Base-by-base conservation (phyloP, 2,888 invertebrate genomes). In the Pediacus dermestoides region DNA sequence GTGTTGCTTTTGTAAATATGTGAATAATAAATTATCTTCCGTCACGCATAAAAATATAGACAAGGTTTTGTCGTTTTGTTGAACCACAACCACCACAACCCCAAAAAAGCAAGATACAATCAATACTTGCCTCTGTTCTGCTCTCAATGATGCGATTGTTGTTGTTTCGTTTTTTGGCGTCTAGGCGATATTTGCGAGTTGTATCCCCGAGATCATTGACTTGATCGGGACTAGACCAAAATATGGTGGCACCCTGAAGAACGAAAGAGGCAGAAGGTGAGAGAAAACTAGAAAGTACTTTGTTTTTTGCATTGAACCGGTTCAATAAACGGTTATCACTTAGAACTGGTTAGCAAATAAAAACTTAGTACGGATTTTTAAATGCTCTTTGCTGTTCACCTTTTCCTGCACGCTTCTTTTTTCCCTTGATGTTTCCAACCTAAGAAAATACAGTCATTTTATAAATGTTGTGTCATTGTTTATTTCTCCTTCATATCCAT, bases 201-300 rank as follows among this genome's bases (percentile, higher is more conserved):
- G 95, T 87, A 95, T 99, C 80, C 97, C 97, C 77, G 97, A 99
- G 88, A 97, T 99, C 80, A 95, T 95, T 81, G 97, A 99, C 85
- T 91, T 99, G 85, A 91, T 99, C 82, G 96, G 97, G 78, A 93
- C 93, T 82, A 90, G 96, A 81, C 94, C 96, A 81, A 96, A 97
- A 84, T 99, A 99, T 82, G 95, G 95, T 79, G 97, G 97, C 78
- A 92, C 95, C 76, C 92, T 94, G 86, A 96, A 97, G 88, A 95
- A 96, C 82, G 97, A 97, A 84, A 90, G 93, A 81, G 96, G 97
- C 81, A 90, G 97, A 90, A 95, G 96, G 96, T 96, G 88, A 88
- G 88, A 81, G 10, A 10, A 4, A 26, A 31, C 6, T 33, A 33
- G 33, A 31, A 8, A 31, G 4, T 31, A 31, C 4, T 10, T 31